phyloP scores from a whole-genome alignment of 1,140 invertebrate species.

The Galendromus occidentalis region DNA sequence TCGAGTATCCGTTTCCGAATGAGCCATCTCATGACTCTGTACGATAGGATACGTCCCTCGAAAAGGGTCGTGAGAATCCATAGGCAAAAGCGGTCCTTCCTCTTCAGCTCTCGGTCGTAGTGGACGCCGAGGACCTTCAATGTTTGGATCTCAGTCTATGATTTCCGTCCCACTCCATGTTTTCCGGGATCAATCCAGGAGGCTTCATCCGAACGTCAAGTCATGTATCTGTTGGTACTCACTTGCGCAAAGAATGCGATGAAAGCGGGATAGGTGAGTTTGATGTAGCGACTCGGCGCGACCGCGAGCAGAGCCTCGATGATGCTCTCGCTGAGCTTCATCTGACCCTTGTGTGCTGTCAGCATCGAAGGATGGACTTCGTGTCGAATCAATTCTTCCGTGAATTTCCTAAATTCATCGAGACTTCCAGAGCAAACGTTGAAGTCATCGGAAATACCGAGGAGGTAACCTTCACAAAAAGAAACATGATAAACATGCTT shows the following conservation, averaged over 20 bases:
- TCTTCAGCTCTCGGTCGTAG: background rate
- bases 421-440: slow-evolving; percentile 36
- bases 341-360: background rate
- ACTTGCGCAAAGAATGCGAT: background rate
- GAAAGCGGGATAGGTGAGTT: background rate
- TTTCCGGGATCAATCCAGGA: too few relatives aligned
- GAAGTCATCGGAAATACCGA: slow-evolving; percentile 57
- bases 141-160: too few relatives aligned
- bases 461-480: slow-evolving; percentile 36
- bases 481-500: too few relatives aligned
- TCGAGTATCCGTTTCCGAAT: slow-evolving; percentile 6
- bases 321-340: background rate
- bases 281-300: background rate
- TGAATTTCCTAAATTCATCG: slow-evolving; percentile 24
- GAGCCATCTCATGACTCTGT: background rate
- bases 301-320: background rate
- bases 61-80: background rate
- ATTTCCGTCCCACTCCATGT: too few relatives aligned
- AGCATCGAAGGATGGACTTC: background rate
- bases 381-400: background rate
- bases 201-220: too few relatives aligned
- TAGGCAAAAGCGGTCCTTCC: background rate
- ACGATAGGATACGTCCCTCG: background rate
- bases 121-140: background rate
- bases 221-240: too few relatives aligned